Evolutionary conservation across 2,113 vertebrate species (phyloP), one percentile per base, ranked within the genome.

Genomic region (Sapajus apella): DNA sequence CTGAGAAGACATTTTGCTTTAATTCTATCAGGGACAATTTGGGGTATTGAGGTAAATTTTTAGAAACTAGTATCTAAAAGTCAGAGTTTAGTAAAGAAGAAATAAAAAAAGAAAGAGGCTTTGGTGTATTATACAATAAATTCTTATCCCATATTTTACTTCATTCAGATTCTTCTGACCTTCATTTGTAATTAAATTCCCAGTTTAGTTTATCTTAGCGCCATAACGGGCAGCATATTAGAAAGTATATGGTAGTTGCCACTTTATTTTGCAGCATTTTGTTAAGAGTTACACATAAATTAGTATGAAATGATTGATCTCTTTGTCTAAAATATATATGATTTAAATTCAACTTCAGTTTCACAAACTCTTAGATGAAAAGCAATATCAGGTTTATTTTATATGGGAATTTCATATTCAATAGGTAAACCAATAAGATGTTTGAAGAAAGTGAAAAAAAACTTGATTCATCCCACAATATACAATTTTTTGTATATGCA

Each of bases 181-280:
- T 89, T 80, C 25, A 37, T 81, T 96, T 92, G 21, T 58, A 95
- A 94, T 91, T 97, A 93, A 89, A 96, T 95, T 76, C 79, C 17
- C 66, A 23, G 61, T 90, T 96, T 75, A 72, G 25, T 73, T 98
- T 93, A 90, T 91, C 4, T 9, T 35, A 89, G n/a, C 27, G 52
- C 68, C 30, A 52, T 89, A 90, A 50, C 50, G 94, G 30, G 70
- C 37, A 97, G 43, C 27, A 30, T 84, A 81, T 83, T 76, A 73
- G 40, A 91, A 93, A 68, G 47, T 81, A 35, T 66, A 66, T 77
- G 8, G 20, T 72, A 55, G 35, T 93, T 92, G 52, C 82, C 70
- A 90, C 87, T 89, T 96, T 91, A 91, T 90, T 89, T 94, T 91
- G 56, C 14, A 96, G 55, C 72, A 64, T 90, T 95, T 85, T 45